Base-by-base conservation (phyloP, 2,888 invertebrate species). In the Diplolepis rosae region DNA sequence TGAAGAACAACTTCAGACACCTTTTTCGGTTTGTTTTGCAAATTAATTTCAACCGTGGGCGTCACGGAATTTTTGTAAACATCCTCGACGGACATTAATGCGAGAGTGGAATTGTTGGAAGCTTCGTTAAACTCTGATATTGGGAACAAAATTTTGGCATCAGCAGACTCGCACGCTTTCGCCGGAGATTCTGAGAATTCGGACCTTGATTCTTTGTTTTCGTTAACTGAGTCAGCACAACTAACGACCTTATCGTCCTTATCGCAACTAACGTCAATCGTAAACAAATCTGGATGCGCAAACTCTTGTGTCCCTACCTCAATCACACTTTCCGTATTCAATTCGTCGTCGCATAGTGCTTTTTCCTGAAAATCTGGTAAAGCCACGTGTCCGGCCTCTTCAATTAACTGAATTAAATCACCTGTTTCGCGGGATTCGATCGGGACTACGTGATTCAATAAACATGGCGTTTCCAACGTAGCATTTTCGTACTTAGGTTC, bases 331-430 rank as follows among this genome's bases (percentile, higher is more conserved):
- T 39, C 22, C 1, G 2, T 13, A 7, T 5, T 39, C 4, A 24
- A 9, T 11, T 50, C 24, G 13, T 22, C 22, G 7, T 24, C 50
- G 27, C 50, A 13, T 11, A 74, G 66, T 1, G 74, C 71, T 15
- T 70, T 73, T 61, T 77, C 77, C n/a, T 68, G 70, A 0, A 72
- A 69, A 30, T 77, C 70, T 6, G 68, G 39, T 1, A 72, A 6
- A 51, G 69, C 68, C 5, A 74, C 35, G 50, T 50, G 39, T 7
- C 15, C 7, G 13, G 9, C 32, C 13, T 32, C 30, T 4, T 18
- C 27, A 28, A 24, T 13, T 9, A 30, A 48, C 11, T 48, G 13
- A 66, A 45, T 66, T 15, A 48, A 30, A 66, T 66, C 39, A 48
- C n/a, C 52, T n/a, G 30, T 52, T 30, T 52, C 52, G 52, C 52